Conservation (phyloP, 2,113 vertebrate species). For the Capreolus pygargus region DNA sequence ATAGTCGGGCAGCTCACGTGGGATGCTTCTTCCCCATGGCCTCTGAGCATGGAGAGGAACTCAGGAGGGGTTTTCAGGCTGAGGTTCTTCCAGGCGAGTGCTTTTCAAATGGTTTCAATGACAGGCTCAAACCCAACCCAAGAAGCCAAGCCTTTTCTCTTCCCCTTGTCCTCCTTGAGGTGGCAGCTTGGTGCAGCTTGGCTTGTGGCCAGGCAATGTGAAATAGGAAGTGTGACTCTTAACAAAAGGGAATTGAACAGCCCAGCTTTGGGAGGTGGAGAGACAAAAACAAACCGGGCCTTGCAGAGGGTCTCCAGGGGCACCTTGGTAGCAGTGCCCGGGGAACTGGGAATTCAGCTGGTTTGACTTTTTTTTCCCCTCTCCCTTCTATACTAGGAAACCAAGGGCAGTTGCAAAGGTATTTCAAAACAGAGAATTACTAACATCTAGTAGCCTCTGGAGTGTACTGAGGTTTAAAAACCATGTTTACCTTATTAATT, state of each 20-base stretch:
- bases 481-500: constrained; percentile 57
- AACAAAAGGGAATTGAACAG: constrained; percentile 1
- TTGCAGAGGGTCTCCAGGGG: background rate
- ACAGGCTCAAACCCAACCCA: background rate
- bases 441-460: background rate
- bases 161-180: background rate
- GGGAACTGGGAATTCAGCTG: background rate
- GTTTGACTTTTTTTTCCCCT: background rate
- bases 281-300: background rate
- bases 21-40: background rate
- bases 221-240: background rate
- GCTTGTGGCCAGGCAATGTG: background rate
- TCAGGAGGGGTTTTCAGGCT: background rate
- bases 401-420: background rate
- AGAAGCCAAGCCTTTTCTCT: background rate
- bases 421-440: background rate
- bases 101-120: background rate
- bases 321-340: background rate
- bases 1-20: background rate
- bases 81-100: background rate
- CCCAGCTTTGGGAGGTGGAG: background rate
- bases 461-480: constrained; percentile 4
- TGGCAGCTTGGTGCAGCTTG: background rate
- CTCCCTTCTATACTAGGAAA: background rate
- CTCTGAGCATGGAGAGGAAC: fast-evolving